These are phyloP conservation scores for Ailuropoda melanoleuca DNA, from an alignment of 2,113 vertebrate species.

Conservation along the genomic window DNA sequence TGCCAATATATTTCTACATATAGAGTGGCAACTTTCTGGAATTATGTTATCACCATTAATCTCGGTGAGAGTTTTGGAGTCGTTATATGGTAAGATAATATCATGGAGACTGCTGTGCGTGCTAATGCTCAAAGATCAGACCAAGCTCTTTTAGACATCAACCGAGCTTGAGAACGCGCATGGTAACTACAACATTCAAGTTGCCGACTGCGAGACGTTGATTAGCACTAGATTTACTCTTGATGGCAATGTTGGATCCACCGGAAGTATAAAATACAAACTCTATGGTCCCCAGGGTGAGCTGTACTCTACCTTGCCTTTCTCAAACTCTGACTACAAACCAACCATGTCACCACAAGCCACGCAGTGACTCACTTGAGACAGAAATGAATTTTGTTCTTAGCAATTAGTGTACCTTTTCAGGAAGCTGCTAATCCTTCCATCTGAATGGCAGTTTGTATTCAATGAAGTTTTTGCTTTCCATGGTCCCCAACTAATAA, in stretches of 20 bases:
- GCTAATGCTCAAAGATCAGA: constrained; percentile 64
- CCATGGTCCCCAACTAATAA: constrained; percentile 68
- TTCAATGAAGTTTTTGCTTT: constrained; percentile 8
- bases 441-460: not conserved
- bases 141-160: constrained; percentile 6
- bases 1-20: constrained; percentile 87
- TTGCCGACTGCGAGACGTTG: constrained; percentile 21
- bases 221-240: constrained; percentile 49
- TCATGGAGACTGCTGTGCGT: constrained; percentile 65
- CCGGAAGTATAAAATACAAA: not conserved
- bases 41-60: constrained; percentile 86
- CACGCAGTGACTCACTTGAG: not conserved
- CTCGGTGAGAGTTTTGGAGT: constrained; percentile 80
- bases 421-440: constrained; percentile 56
- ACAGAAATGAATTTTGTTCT: constrained; percentile 48
- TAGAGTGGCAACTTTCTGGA: constrained; percentile 83
- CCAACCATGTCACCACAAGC: not conserved
- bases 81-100: constrained; percentile 81
- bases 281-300: not conserved
- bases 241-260: not conserved
- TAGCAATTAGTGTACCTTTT: constrained; percentile 52
- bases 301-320: not conserved
- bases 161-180: constrained; percentile 42
- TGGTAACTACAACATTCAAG: constrained; percentile 12
- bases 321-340: constrained; percentile 44